Evolutionary conservation across 2,888 invertebrate genomes (phyloP).

Genomic region (Coleophora flavipennella): DNA sequence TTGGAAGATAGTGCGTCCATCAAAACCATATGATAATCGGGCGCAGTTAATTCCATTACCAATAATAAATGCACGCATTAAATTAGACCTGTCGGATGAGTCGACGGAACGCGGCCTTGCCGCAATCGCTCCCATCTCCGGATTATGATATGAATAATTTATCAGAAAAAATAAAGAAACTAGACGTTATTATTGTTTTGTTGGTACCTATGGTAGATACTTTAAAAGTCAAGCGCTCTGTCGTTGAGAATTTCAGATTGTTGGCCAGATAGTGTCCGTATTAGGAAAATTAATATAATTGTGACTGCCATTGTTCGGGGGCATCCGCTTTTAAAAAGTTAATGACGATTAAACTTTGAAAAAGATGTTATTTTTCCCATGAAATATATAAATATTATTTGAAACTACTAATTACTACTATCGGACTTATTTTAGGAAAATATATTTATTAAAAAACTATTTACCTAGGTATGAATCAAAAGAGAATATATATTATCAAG

Average conservation of each 20-base stretch:
- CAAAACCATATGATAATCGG: constrained; percentile 70
- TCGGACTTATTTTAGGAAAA: too few relatives aligned
- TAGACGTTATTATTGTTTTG: constrained; percentile 60
- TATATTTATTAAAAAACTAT: too few relatives aligned
- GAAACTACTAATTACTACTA: too few relatives aligned
- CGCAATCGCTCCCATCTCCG: constrained; percentile 58
- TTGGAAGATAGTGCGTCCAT: constrained; percentile 67
- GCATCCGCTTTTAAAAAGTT: background rate
- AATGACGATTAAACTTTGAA: too few relatives aligned
- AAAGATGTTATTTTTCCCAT: too few relatives aligned
- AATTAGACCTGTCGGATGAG: constrained; percentile 69
- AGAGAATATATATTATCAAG: too few relatives aligned
- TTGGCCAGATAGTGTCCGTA: constrained; percentile 37
- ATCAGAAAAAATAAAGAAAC: constrained; percentile 53
- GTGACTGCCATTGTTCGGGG: constrained; percentile 15
- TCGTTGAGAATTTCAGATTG: constrained; percentile 35
- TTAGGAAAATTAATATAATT: constrained; percentile 28
- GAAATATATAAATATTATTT: too few relatives aligned
- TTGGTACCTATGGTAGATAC: constrained; percentile 17
- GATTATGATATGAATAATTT: constrained; percentile 72
- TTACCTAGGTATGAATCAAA: too few relatives aligned
- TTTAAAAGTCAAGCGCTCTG: constrained; percentile 47
- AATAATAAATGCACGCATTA: constrained; percentile 73
- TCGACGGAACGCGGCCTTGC: constrained; percentile 52
- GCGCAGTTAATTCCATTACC: constrained; percentile 69